Evolutionary conservation across 2,888 invertebrate species (phyloP), one percentile per base, ranked within the genome.

Genomic region (Stomorhina lunata): DNA sequence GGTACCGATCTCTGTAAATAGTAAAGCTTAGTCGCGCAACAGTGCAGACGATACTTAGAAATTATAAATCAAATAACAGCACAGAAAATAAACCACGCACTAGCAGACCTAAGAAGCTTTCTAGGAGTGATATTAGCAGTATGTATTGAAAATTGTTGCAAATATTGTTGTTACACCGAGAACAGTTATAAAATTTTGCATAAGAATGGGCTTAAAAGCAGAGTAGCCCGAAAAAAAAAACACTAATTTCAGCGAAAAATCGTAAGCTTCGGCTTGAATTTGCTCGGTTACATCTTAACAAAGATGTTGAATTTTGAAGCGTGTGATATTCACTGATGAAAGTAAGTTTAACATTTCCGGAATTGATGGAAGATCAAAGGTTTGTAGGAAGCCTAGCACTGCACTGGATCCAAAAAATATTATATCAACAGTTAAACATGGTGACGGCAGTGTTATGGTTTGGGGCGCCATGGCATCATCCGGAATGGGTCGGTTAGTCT

Each of bases 211-310:
- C 43, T 43, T 22, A 40, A 43, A 2, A 43, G 22, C 40, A 40
- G 40, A 61, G 40, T 29, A 43, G 15, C 32, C 32, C 32, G 32
- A 32, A 32, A 32, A 32, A 32, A 32, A 32, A 32, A 32, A 32
- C 32, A 32, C 9, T 32, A 32, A 32, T 48, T 48, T 48, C 48
- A 3, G 48, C 9, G 48, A 48, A 48, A 48, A 48, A 27, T 55
- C 55, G 27, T 55, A 55, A 55, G 29, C 55, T 55, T 55, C 27
- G 29, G 15, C 15, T 45, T 45, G n/a, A n/a, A n/a, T n/a, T n/a
- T n/a, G n/a, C n/a, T n/a, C n/a, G n/a, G n/a, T n/a, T n/a, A 50
- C 50, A 22, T 50, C 50, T 50, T 12, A 22, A 25, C 50, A 25
- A 50, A 10, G 40, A 22, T 22, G 10, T 20, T 20, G 50, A 22